Conservation (phyloP, 2,888 invertebrate genomes). For the Erebia aethiops region DNA sequence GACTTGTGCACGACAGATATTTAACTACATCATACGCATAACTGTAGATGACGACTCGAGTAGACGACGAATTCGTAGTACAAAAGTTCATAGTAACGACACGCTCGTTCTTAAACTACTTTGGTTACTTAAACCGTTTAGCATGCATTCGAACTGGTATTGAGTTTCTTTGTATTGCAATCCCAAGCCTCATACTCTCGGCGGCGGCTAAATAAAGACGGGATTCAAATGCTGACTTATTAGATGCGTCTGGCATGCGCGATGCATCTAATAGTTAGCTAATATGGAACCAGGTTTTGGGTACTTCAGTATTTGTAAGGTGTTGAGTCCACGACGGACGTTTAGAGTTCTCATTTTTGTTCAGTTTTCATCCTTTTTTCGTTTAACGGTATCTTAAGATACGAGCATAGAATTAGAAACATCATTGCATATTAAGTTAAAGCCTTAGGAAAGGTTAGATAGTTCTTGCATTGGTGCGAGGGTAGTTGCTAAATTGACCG, state of each 20-base stretch:
- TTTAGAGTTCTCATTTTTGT: not conserved
- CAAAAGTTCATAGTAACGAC: not conserved
- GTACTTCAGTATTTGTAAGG: conserved; percentile 6
- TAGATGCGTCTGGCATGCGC: conserved; percentile 12
- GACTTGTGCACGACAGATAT: too few species aligned
- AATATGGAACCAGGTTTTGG: conserved; percentile 19
- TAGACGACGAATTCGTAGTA: too few species aligned
- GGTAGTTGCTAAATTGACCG: too few species aligned
- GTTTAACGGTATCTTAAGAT: too few species aligned
- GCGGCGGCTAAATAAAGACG: conserved; percentile 27
- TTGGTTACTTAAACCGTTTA: conserved; percentile 43
- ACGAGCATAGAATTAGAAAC: too few species aligned
- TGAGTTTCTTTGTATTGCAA: conserved; percentile 46
- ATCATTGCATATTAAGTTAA: too few species aligned
- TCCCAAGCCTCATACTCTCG: conserved; percentile 45
- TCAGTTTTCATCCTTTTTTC: not conserved
- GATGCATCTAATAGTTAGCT: conserved; percentile 15
- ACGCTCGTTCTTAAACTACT: conserved; percentile 23
- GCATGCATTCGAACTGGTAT: conserved; percentile 43
- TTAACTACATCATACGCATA: too few species aligned
- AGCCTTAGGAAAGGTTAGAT: too few species aligned
- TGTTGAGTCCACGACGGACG: not conserved
- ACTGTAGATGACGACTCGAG: too few species aligned
- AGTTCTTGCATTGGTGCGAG: too few species aligned
- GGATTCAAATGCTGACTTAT: conserved; percentile 14